Evolutionary conservation across 2,113 vertebrate genomes (phyloP).

Genomic region (Ariopsis seemanni): DNA sequence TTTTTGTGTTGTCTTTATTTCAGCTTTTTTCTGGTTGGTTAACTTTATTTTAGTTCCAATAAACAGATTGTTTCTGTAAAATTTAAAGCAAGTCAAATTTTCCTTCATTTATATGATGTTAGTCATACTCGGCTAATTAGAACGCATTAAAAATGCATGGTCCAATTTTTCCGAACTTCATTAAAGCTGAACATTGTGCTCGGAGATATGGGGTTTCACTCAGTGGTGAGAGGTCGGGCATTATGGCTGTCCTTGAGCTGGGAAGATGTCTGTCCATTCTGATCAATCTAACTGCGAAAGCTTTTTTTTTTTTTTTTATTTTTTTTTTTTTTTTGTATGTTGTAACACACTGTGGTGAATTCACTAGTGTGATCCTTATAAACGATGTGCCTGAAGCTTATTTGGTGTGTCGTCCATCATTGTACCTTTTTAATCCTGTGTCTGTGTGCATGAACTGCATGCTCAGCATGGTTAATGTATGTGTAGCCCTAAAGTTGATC

Average conservation of each 20-base stretch:
- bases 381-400: conserved; percentile 7
- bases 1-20: conserved; percentile 43
- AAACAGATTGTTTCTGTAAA: conserved; percentile 6
- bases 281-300: not conserved
- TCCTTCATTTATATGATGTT: not conserved
- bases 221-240: not conserved
- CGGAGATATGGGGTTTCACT: not conserved
- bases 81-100: not conserved
- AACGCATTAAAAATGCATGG: not conserved
- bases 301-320: not conserved
- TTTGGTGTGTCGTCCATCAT: conserved; percentile 33
- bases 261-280: conserved; percentile 18
- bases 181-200: not conserved
- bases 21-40: not conserved
- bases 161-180: not conserved
- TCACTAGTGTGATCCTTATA: conserved; percentile 4
- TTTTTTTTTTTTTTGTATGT: not conserved
- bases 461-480: conserved; percentile 21
- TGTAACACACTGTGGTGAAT: conserved; percentile 24
- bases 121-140: not conserved
- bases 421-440: conserved; percentile 29
- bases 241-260: conserved; percentile 7
- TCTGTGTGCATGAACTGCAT: conserved; percentile 38
- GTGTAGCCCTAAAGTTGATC: not conserved
- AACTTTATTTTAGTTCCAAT: not conserved